Conservation (phyloP, 1,140 invertebrate species). For the Trachelipus rathkii region DNA sequence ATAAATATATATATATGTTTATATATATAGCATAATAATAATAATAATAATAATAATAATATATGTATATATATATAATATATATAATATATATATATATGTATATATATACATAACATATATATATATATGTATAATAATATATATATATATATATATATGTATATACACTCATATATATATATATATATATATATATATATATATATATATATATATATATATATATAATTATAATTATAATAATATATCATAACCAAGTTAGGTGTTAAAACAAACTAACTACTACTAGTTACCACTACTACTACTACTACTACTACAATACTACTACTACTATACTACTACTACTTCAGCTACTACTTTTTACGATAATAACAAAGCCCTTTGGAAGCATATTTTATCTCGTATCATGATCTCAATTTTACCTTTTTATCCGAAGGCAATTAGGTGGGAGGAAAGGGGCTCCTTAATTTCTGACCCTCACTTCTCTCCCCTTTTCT, state of each 20-base stretch:
- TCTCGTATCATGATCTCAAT: neutral
- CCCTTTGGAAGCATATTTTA: neutral
- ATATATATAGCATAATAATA: no score
- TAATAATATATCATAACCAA: no score
- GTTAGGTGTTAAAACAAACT: neutral
- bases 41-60: no score
- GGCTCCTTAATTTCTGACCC: neutral
- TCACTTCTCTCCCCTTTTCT: neutral
- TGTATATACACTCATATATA: constrained; percentile 4
- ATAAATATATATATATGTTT: no score
- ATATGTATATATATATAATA: neutral
- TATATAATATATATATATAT: neutral
- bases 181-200: neutral
- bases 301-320: neutral
- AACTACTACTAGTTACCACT: neutral
- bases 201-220: no score
- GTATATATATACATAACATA: constrained; percentile 6
- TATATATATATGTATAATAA: neutral
- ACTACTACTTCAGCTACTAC: neutral
- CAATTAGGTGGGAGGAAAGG: neutral
- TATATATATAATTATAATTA: no score
- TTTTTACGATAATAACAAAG: neutral
- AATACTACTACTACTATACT: neutral
- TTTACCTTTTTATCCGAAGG: neutral
- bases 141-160: neutral